A percentile compares a stretch with the other conserved stretches of the same genome.
These are phyloP conservation scores for Esox lucius DNA, from an alignment of 2,797 vertebrate species.

Conservation along the genomic window DNA sequence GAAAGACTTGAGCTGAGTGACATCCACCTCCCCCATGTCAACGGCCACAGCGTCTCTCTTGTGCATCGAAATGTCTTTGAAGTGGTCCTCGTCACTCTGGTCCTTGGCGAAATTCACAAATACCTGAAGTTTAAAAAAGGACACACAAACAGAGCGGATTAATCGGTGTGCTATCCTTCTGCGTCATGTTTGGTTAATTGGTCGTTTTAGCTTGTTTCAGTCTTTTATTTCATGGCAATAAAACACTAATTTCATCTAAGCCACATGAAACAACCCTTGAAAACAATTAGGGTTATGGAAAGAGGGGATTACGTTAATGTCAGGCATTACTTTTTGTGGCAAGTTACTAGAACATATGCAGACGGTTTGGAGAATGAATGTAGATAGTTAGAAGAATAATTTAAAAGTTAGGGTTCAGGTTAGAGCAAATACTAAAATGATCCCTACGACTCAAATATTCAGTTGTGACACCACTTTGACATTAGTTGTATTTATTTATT, in stretches of 20 bases:
- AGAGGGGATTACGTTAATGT: no score
- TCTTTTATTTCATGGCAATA: neutral
- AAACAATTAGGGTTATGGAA: neutral
- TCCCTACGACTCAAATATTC: no score
- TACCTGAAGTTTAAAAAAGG: constrained; percentile 75
- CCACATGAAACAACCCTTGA: neutral
- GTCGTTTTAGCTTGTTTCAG: neutral
- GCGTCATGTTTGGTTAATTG: neutral
- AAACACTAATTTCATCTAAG: neutral
- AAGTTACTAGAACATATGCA: no score
- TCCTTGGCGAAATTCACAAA: constrained; percentile 99
- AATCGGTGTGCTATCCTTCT: neutral
- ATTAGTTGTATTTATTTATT: neutral
- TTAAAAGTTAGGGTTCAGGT: no score
- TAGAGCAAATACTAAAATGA: no score
- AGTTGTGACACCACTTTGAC: no score
- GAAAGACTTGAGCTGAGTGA: constrained; percentile 86
- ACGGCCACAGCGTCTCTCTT: constrained; percentile 86
- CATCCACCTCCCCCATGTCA: constrained; percentile 70
- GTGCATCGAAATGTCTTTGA: constrained; percentile 90
- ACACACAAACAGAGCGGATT: constrained; percentile 9
- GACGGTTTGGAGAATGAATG: no score
- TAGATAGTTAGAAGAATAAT: no score
- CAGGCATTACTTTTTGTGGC: no score
- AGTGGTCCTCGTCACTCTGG: constrained; percentile 98